A percentile compares a stretch with the other conserved stretches of the same genome.
Evolutionary conservation across 1,140 invertebrate species (phyloP).

Genomic region (Brachionus asplanchnoidis): DNA sequence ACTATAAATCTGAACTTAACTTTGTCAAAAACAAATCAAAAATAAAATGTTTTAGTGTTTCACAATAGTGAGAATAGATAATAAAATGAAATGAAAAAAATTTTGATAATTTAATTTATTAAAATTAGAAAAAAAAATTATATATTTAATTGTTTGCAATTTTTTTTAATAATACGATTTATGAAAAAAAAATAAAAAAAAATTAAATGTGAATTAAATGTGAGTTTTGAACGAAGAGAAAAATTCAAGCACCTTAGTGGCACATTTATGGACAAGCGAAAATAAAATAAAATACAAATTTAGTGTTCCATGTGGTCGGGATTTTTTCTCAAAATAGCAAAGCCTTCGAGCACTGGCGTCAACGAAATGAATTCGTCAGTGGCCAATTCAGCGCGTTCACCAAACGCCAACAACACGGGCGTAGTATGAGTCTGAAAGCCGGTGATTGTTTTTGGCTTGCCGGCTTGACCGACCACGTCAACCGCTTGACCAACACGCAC

Average conservation of each 20-base stretch:
- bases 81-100: not conserved
- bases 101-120: conserved; percentile 13
- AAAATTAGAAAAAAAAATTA: not conserved
- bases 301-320: conserved; percentile 41
- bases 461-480: conserved; percentile 97
- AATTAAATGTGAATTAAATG: no score
- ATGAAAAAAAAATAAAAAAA: not conserved
- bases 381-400: conserved; percentile 93
- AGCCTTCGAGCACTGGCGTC: conserved; percentile 95
- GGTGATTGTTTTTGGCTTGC: conserved; percentile 98
- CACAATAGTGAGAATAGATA: no score
- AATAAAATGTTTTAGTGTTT: no score
- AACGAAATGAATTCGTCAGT: conserved; percentile 88
- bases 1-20: no score
- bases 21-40: no score
- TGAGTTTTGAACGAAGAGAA: not conserved
- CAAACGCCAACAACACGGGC: conserved; percentile 89
- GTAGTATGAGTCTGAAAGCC: conserved; percentile 99
- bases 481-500: conserved; percentile 97
- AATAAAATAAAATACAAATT: not conserved
- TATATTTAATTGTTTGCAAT: not conserved
- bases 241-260: not conserved
- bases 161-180: not conserved
- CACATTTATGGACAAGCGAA: not conserved
- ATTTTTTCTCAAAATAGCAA: conserved; percentile 95